A percentile compares a stretch with the other conserved stretches of the same genome.
phyloP scores from a whole-genome alignment of 1,140 invertebrate genomes.

The Thaumatotibia leucotreta region DNA sequence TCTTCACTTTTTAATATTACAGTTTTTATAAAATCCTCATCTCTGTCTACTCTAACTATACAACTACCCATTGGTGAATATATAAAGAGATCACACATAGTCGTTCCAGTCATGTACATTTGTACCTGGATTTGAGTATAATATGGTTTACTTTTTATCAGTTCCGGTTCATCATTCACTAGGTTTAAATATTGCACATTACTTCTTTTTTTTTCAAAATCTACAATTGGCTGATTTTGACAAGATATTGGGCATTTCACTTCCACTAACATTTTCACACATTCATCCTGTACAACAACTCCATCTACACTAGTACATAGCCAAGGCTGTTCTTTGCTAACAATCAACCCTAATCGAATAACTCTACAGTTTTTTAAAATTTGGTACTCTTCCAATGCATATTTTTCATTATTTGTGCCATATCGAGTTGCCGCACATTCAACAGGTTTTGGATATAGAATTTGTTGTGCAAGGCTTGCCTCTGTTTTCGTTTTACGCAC shows the following conservation, averaged over 20 bases:
- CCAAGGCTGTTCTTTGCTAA: slow-evolving; percentile 11
- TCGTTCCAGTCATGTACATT: slow-evolving; percentile 34
- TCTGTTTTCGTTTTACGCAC: slow-evolving; percentile 20
- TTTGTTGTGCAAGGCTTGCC: background rate
- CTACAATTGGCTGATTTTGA: slow-evolving; percentile 26
- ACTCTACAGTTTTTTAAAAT: background rate
- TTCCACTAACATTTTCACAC: slow-evolving; percentile 28
- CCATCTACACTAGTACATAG: slow-evolving; percentile 8
- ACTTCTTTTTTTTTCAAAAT: slow-evolving; percentile 19
- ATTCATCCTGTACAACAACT: slow-evolving; percentile 11
- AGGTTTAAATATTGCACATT: slow-evolving; percentile 35
- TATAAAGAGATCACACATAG: slow-evolving; percentile 35
- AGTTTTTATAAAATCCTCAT: slow-evolving; percentile 30
- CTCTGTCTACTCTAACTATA: slow-evolving; percentile 21
- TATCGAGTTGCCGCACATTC: background rate
- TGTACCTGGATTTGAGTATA: slow-evolving; percentile 34
- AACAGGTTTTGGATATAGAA: background rate
- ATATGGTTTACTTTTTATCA: slow-evolving; percentile 27
- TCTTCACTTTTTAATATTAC: slow-evolving; percentile 29
- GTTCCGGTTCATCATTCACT: slow-evolving; percentile 18
- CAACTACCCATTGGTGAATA: slow-evolving; percentile 28
- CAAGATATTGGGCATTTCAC: slow-evolving; percentile 41
- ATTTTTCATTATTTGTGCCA: slow-evolving; percentile 5
- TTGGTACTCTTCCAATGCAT: slow-evolving; percentile 2
- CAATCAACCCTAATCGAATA: background rate